phyloP scores from a whole-genome alignment of 2,888 invertebrate genomes.

The Scaptomyza flava region DNA sequence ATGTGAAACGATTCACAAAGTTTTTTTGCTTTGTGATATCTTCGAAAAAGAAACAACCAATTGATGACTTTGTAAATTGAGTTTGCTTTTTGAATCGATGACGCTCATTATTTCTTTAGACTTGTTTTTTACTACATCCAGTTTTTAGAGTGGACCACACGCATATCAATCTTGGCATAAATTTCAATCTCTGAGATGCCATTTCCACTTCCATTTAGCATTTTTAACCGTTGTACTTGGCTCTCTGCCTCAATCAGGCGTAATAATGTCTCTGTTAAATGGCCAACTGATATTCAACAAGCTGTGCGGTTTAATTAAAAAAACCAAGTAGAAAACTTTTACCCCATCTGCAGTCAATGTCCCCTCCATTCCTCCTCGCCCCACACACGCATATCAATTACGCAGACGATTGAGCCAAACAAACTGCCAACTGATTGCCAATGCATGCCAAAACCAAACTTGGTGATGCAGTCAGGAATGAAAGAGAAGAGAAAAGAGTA shows the following conservation, averaged over 20 bases:
- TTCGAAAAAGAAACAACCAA: not conserved
- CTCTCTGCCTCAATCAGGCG: conserved; percentile 29
- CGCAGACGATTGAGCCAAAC: conserved; percentile 78
- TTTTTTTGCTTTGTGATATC: too few relatives aligned
- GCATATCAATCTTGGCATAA: conserved; percentile 57
- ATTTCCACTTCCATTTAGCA: conserved; percentile 64
- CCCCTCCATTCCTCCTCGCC: not conserved
- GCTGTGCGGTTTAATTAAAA: conserved; percentile 69
- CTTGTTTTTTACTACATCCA: not conserved
- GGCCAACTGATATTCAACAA: conserved; percentile 52
- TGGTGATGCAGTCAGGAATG: conserved; percentile 21
- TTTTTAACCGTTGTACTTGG: conserved; percentile 8
- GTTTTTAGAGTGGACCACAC: conserved; percentile 39
- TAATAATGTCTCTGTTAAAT: conserved; percentile 75
- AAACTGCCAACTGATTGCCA: conserved; percentile 78
- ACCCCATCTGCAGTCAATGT: not conserved
- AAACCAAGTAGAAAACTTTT: conserved; percentile 9
- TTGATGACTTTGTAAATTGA: not conserved
- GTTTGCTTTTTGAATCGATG: not conserved
- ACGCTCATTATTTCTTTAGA: not conserved
- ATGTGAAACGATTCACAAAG: too few relatives aligned
- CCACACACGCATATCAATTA: conserved; percentile 71
- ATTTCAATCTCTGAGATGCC: conserved; percentile 44
- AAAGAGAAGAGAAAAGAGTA: not conserved
- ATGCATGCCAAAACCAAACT: conserved; percentile 61